Percentiles rank a stretch among this genome's conserved stretches.
These are phyloP conservation scores for Danio rerio DNA, from an alignment of 2,113 vertebrate species.

Conservation along the genomic window GRCz12tu NC_133191.1:9247001-9247500, in stretches of 20 bases:
- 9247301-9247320: conserved; percentile 23
- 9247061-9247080: not conserved
- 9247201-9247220: conserved; percentile 15
- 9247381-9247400: not conserved
- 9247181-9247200: conserved; percentile 2
- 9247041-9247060: not conserved
- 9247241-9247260: conserved; percentile 48
- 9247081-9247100: not conserved
- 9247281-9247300: conserved; percentile 9
- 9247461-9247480: conserved; percentile 67
- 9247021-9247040: not conserved
- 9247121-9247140: not conserved
- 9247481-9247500: conserved; percentile 74
- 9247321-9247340: not conserved
- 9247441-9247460: conserved; percentile 62
- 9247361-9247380: conserved; percentile 37
- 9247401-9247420: conserved; percentile 11
- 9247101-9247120: not conserved
- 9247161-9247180: not conserved
- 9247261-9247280: conserved; percentile 14
- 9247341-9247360: conserved; percentile 23
- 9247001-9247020: not conserved
- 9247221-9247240: conserved; percentile 41
- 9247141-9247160: not conserved
- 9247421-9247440: conserved; percentile 61